A percentile compares a stretch with the other conserved stretches of the same genome.
Conservation (phyloP, 2,113 vertebrate species). For the Cynopterus brachyotis region DNA sequence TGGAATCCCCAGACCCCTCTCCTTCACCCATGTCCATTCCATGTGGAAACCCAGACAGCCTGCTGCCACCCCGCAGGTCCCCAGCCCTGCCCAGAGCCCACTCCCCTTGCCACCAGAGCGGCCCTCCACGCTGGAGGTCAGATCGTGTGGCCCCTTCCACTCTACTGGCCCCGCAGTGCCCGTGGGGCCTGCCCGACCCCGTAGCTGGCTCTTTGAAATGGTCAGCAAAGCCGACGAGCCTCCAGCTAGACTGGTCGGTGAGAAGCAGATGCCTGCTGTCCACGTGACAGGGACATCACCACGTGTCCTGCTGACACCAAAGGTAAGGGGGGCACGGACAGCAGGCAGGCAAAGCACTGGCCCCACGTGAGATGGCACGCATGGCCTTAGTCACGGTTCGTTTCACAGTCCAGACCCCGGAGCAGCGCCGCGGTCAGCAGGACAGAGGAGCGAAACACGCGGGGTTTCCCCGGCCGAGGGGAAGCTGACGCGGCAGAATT, state of each 20-base stretch:
- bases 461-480: background rate
- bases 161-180: background rate
- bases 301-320: background rate
- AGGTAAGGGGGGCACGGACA: background rate
- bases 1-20: background rate
- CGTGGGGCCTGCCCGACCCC: background rate
- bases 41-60: background rate
- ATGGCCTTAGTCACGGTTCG: no score
- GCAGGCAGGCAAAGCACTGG: no score
- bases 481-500: background rate
- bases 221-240: background rate
- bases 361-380: no score
- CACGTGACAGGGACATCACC: background rate
- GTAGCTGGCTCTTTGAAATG: background rate
- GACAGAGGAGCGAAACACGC: background rate
- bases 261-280: background rate
- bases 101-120: background rate
- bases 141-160: no score
- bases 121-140: background rate
- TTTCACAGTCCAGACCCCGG: no score
- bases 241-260: background rate
- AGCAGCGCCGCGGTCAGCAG: background rate
- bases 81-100: background rate
- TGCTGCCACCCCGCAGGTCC: background rate
- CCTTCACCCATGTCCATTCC: background rate